Evolutionary conservation across 2,113 vertebrate genomes (phyloP), one percentile per base, ranked within the genome.

Genomic region (Seriola aureovittata): DNA sequence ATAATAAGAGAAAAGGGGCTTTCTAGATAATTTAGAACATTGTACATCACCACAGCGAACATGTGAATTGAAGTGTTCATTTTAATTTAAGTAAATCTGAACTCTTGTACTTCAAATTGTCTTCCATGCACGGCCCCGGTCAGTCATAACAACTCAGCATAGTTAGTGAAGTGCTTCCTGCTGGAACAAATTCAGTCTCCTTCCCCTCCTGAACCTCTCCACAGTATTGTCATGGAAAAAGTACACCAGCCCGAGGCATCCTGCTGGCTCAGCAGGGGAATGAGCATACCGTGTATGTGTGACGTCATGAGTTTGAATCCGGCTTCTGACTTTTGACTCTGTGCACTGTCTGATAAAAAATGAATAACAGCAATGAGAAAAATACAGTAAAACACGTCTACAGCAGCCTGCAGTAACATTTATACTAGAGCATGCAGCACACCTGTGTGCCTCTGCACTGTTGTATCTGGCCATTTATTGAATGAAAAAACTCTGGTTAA

Each of bases 121-220:
- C 87, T 74, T 55, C 68, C 48, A 50, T 42, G 8, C 76, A 4
- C 29, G 48, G 71, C 75, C 78, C 71, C 62, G 14, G 72, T 88
- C 73, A 75, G 75, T 88, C 84, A 86, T 85, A 92, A 89, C 89
- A 88, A 85, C 57, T 89, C 85, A 75, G 79, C 71, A 12, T 46
- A 78, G 71, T 71, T 73, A 42, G 71, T 88, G 52, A 85, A 84
- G 76, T 87, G 90, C 80, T 91, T 90, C 88, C 87, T 91, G 87
- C 85, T 85, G 79, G 83, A 89, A 88, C 74, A 52, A 25, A 73
- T 86, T 82, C 75, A 70, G 59, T 29, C 76, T 78, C 69, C 80
- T 63, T 85, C 74, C 62, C 84, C 75, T 72, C 80, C 82, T 84
- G 66, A 84, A 76, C 75, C 80, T 60, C 78, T 86, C 65, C 69